phyloP scores from a whole-genome alignment of 2,113 vertebrate species.

The Oryzias celebensis region DNA sequence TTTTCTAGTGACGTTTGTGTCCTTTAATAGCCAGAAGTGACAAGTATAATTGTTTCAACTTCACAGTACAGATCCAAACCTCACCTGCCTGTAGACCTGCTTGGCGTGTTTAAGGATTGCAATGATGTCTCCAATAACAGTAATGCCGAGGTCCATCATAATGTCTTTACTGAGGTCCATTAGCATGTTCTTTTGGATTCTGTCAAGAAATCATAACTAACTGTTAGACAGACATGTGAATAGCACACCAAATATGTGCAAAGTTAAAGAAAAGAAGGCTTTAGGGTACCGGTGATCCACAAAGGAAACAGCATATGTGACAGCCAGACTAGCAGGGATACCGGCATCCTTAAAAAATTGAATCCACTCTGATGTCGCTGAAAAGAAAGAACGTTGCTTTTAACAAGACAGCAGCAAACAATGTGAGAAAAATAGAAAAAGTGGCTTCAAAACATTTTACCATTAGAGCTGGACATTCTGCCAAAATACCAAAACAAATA shows the following conservation, averaged over 20 bases:
- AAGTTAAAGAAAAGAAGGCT: neutral
- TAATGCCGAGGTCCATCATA: conserved; percentile 93
- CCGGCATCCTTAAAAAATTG: conserved; percentile 95
- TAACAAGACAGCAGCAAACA: neutral
- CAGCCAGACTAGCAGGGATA: conserved; percentile 89
- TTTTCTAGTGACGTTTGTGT: no score
- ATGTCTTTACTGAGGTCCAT: conserved; percentile 95
- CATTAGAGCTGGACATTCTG: no score
- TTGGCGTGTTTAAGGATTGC: conserved; percentile 95
- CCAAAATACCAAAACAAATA: no score
- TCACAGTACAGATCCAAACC: conserved; percentile 9
- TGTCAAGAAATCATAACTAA: conserved; percentile 37
- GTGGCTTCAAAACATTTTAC: neutral
- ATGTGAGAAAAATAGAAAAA: neutral
- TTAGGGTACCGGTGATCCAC: conserved; percentile 88
- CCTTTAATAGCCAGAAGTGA: no score
- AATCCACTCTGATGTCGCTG: conserved; percentile 94
- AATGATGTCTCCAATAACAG: conserved; percentile 90
- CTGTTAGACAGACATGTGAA: neutral
- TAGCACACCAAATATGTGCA: neutral
- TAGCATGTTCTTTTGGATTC: conserved; percentile 94
- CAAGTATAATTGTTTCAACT: neutral
- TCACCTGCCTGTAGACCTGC: conserved; percentile 90
- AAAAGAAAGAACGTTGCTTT: neutral
- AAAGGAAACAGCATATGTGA: conserved; percentile 90